A percentile compares a stretch with the other conserved stretches of the same genome.
These are phyloP conservation scores for Nebria ingens DNA, from an alignment of 1,140 invertebrate genomes.

Conservation along the genomic window DNA sequence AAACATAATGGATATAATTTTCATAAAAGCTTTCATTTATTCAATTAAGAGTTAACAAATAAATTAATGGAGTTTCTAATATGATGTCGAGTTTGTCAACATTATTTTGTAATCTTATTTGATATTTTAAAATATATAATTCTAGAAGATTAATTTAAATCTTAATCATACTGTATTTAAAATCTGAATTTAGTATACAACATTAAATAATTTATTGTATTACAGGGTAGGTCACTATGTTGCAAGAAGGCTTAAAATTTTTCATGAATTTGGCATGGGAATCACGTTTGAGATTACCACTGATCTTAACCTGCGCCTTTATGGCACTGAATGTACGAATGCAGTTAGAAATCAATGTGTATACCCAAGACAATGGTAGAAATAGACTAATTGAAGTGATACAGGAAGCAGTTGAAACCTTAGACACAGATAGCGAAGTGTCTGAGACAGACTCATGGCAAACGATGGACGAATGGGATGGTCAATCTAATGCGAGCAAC, in stretches of 20 bases:
- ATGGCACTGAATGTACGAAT: conserved; percentile 39
- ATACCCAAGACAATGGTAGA: conserved; percentile 18
- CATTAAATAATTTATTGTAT: too few species aligned
- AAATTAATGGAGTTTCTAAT: too few species aligned
- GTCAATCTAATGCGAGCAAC: not conserved
- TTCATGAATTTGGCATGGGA: conserved; percentile 41
- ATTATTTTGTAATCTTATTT: not conserved
- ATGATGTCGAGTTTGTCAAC: not conserved
- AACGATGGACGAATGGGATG: conserved; percentile 1
- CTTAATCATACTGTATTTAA: too few species aligned
- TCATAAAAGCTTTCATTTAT: too few species aligned
- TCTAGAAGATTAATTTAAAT: too few species aligned
- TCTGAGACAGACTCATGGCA: not conserved
- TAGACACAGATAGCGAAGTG: not conserved
- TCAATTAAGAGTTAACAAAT: too few species aligned
- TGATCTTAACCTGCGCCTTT: conserved; percentile 38
- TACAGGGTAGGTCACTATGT: too few species aligned
- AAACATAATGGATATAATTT: too few species aligned
- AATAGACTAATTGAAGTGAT: conserved; percentile 5
- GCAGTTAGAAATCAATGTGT: conserved; percentile 41
- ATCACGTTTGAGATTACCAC: conserved; percentile 36
- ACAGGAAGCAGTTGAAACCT: not conserved
- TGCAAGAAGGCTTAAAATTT: conserved; percentile 35
- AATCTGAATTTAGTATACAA: too few species aligned
- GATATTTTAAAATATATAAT: too few species aligned